Evolutionary conservation across 2,113 vertebrate species (phyloP), one percentile per base, ranked within the genome.

Genomic region (Plotosus lineatus): DNA sequence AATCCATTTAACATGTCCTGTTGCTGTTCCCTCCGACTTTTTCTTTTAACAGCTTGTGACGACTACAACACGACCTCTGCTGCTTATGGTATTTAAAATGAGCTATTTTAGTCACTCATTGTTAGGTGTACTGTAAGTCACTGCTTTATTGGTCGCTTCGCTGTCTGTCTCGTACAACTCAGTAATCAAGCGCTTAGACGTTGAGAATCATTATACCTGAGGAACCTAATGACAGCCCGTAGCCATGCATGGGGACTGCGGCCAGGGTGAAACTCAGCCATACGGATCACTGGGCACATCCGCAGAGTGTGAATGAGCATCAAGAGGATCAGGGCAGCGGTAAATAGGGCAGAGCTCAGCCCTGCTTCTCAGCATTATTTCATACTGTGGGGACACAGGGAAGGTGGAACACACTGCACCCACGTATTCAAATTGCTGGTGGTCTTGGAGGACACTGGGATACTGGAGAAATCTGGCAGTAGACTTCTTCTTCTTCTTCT

Each of bases 391-490:
- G 14, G 28, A 31, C 40, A 66, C 31, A 19, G 46, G 28, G 15
- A 19, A 68, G 48, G 60, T 78, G 48, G 46, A 78, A 55, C 61
- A 31, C 40, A 46, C 51, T n/a, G 53, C 17, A 28, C 50, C 11
- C 46, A 50, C 21, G 28, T 19, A 12, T 40, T n/a, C 68, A 55
- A 33, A 28, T 44, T 33, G 77, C 40, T 58, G 50, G 58, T 65
- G 53, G 17, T 75, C 75, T 63, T 78, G 58, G 48, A 75, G 74
- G 72, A 79, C 72, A 58, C 75, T 42, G 10, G 53, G 79, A 81
- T 76, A 84, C 72, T 76, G 7, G 75, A 82, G 80, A 58, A 53
- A 58, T 65, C 51, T 66, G 80, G 75, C 83, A 82, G 76, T 69
- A 75, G 40, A 58, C 65, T n/a, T n/a, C n/a, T n/a, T n/a, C n/a